A percentile compares a stretch with the other conserved stretches of the same genome.
Evolutionary conservation across 2,797 vertebrate species (phyloP).

Genomic region (Pseudochirops cupreus): DNA sequence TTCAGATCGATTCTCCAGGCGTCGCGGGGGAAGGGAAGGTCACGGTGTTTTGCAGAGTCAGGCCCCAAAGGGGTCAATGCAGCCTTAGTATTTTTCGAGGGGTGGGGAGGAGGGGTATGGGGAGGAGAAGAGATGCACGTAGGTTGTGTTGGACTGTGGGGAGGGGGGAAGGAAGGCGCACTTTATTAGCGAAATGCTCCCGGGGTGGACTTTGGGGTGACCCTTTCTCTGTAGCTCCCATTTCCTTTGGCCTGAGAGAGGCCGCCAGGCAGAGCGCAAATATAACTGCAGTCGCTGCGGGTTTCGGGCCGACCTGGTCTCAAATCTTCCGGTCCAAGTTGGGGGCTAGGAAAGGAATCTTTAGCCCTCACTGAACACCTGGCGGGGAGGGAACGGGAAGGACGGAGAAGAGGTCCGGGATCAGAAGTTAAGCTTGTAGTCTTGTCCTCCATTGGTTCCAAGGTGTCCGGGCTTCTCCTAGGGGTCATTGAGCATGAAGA

Average conservation of each 20-base stretch:
- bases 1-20: neutral
- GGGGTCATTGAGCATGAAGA: neutral
- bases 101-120: neutral
- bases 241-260: neutral
- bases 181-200: neutral
- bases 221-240: neutral
- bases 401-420: neutral
- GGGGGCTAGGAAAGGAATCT: neutral
- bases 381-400: neutral
- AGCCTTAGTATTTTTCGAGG: neutral
- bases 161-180: neutral
- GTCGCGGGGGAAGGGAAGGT: neutral
- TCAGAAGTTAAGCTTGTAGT: neutral
- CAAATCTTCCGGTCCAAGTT: neutral
- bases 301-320: neutral
- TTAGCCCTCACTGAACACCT: neutral
- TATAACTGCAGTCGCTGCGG: neutral
- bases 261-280: neutral
- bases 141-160: neutral
- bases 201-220: neutral
- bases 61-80: neutral
- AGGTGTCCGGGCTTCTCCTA: neutral
- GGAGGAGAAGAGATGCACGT: neutral
- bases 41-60: neutral
- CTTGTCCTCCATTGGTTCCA: neutral